phyloP scores from a whole-genome alignment of 2,113 vertebrate species.

The Anoura caudifer region DNA sequence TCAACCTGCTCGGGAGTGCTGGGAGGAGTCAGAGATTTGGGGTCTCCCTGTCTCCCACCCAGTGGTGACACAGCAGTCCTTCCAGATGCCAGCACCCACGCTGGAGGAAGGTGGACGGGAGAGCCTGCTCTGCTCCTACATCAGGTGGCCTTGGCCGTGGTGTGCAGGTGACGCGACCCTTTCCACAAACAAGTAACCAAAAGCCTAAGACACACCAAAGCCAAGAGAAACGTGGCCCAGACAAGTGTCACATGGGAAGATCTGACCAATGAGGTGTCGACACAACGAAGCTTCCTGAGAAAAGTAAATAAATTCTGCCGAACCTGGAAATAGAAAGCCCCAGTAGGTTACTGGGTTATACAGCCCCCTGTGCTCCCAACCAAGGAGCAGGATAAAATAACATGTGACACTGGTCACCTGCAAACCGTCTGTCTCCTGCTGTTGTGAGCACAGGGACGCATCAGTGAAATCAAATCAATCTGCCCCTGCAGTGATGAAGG shows the following conservation, averaged over 20 bases:
- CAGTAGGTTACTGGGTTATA: not conserved
- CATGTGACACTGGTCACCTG: not conserved
- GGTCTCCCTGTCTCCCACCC: not conserved
- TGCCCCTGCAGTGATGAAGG: not conserved
- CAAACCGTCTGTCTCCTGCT: not conserved
- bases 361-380: not conserved
- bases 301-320: not conserved
- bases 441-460: not conserved
- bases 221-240: not conserved
- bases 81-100: not conserved
- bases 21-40: not conserved
- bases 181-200: too few relatives aligned
- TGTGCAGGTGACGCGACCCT: not conserved
- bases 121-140: rapidly evolving
- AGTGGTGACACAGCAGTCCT: not conserved
- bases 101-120: rapidly evolving
- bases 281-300: not conserved
- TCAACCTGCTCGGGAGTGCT: too few relatives aligned
- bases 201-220: not conserved
- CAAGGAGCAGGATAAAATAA: not conserved
- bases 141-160: too few relatives aligned
- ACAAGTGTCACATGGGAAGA: not conserved
- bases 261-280: not conserved
- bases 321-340: not conserved
- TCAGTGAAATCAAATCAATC: conserved; percentile 19